Base-by-base conservation (phyloP, 2,113 vertebrate species). In the Pristiophorus japonicus region DNA sequence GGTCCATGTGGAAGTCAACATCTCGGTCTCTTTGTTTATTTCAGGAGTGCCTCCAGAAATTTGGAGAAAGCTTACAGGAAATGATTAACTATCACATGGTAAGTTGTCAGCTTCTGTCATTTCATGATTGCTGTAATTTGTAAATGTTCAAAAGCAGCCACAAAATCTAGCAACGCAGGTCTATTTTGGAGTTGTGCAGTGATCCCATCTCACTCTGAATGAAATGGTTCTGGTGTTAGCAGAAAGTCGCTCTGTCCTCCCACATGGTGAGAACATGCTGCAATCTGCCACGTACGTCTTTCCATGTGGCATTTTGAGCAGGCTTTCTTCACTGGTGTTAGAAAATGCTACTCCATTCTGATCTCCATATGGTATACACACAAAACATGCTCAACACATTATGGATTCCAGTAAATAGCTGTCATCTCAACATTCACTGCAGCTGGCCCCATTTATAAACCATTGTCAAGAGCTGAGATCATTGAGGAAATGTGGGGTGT, bases 51-150 rank as follows among this genome's bases (percentile, higher is more conserved):
- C 97, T 99, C 96, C 98, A 99, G 96, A 98, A 99, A 96, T 99
- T 99, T 8, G 98, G 99, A 27, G 98, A 99, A 96, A 99, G 98
- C 96, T 98, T 99, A 67, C 99, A 99, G 97, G 99, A 99, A 96
- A 99, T 99, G 97, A 98, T 99, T 96, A 99, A 99, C 98, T 99
- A 99, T 96, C 99, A 99, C 97, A 99, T 99, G 98, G 99, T 99
- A 96, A 97, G 98, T 14, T 62, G 18, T 34, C 55, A n/a, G 85
- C 45, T 34, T 66, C 45, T 47, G 81, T 59, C 42, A 81, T n/a
- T 55, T 47, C 14, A 22, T 59, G 55, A 38, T 59, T 20, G 7
- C 30, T n/a, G 12, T 22, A 4, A 22, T n/a, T 18, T 20, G 42
- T 24, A 66, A 94, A 45, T 38, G 38, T n/a, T 38, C n/a, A 38